A percentile compares a stretch with the other conserved stretches of the same genome.
Conservation (phyloP, 2,113 vertebrate genomes). For the Dipodomys stephensi region DNA sequence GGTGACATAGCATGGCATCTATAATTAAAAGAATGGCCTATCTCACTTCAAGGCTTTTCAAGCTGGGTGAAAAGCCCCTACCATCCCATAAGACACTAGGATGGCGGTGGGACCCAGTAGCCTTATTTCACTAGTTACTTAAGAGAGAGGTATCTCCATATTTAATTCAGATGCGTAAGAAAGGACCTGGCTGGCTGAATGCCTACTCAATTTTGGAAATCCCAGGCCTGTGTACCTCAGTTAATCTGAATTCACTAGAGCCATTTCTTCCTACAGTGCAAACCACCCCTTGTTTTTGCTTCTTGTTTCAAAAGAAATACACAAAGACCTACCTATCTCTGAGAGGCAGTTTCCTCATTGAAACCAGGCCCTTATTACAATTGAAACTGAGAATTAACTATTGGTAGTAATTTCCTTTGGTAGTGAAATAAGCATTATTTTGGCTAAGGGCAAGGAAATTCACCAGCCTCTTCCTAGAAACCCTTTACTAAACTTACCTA, state of each 20-base stretch:
- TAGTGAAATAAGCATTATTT: constrained; percentile 55
- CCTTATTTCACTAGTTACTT: not conserved
- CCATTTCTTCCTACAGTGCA: constrained; percentile 75
- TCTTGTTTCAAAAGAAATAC: constrained; percentile 63
- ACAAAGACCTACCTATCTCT: not conserved
- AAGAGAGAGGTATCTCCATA: not conserved
- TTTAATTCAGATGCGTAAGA: not conserved
- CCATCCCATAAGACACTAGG: too few species aligned
- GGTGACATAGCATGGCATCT: too few species aligned
- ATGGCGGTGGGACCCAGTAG: too few species aligned
- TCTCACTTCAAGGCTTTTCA: too few species aligned
- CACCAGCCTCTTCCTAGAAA: constrained; percentile 41
- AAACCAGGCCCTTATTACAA: constrained; percentile 79
- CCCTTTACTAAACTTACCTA: not conserved
- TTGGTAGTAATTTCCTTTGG: constrained; percentile 73
- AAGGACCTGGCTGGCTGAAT: not conserved
- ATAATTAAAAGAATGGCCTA: too few species aligned
- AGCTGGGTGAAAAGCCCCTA: too few species aligned
- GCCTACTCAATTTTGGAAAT: not conserved
- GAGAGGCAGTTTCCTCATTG: constrained; percentile 75
- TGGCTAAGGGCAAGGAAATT: constrained; percentile 57
- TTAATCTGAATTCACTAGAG: not conserved
- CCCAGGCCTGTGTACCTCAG: not conserved
- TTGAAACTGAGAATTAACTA: constrained; percentile 62
- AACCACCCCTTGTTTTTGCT: constrained; percentile 80